Evolutionary conservation across 92 coral and sea anemone genomes (phyloP).

Genomic region (Parazoanthus swiftii): DNA sequence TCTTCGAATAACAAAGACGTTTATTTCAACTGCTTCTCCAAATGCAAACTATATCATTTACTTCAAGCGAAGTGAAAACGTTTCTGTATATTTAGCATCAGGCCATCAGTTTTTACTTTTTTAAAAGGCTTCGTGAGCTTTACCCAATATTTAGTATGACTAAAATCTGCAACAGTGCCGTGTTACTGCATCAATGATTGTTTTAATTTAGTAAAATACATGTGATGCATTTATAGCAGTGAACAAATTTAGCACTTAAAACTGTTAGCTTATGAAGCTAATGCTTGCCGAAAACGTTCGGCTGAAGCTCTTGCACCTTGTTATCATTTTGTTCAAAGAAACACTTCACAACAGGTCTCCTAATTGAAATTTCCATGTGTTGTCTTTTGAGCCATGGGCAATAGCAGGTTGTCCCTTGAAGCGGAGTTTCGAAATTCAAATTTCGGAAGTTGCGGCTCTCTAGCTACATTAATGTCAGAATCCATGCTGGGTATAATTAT

Average conservation of each 20-base stretch:
- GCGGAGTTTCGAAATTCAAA: too few relatives aligned
- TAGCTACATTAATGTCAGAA: background rate
- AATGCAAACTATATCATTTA: too few relatives aligned
- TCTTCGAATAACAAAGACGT: background rate
- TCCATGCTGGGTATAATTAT: background rate
- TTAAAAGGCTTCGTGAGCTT: too few relatives aligned
- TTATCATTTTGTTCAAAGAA: too few relatives aligned
- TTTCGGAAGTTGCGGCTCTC: background rate
- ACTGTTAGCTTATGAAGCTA: background rate
- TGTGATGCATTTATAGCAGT: background rate
- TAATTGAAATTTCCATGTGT: background rate
- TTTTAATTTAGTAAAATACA: too few relatives aligned
- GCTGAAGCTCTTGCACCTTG: background rate
- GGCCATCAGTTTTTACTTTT: background rate
- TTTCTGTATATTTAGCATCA: background rate
- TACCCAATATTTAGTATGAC: background rate
- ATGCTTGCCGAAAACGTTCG: background rate
- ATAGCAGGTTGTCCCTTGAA: background rate
- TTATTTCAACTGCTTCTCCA: background rate
- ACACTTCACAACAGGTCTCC: background rate
- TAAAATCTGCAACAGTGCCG: background rate
- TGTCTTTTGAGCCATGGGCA: background rate
- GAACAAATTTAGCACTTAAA: background rate
- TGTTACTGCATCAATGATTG: background rate
- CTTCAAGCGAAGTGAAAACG: background rate